phyloP scores from a whole-genome alignment of 1,140 invertebrate genomes.

The Tetraneura akinire region DNA sequence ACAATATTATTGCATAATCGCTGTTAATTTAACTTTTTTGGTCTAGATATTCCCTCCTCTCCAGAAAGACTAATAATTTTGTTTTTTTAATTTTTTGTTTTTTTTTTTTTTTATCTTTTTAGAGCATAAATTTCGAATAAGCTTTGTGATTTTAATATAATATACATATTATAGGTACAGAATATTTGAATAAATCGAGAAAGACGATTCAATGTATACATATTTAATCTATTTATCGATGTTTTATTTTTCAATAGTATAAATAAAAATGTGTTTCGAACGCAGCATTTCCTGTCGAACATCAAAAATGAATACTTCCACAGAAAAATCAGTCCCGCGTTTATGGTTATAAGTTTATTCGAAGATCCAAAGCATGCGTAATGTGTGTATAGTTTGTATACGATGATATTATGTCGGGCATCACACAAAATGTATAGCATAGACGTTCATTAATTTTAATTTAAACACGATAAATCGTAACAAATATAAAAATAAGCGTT shows the following conservation, averaged over 20 bases:
- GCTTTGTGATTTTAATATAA: too few species aligned
- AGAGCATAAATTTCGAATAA: too few species aligned
- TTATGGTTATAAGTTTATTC: too few species aligned
- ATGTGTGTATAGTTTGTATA: not conserved
- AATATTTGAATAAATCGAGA: too few species aligned
- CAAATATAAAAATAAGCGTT: not conserved
- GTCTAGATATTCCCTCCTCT: not conserved
- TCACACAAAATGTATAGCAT: not conserved
- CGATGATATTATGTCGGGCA: not conserved
- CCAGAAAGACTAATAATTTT: not conserved
- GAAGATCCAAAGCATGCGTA: not conserved
- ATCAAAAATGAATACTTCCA: not conserved
- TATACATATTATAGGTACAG: too few species aligned
- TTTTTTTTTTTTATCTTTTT: too few species aligned
- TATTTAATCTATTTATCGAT: not conserved
- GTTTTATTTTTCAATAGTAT: not conserved
- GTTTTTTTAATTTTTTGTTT: too few species aligned
- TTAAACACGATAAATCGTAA: constrained; percentile 11
- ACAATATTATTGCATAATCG: not conserved
- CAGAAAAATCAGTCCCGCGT: not conserved
- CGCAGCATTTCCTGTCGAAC: not conserved
- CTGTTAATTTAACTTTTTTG: constrained; percentile 4
- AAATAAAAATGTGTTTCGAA: not conserved
- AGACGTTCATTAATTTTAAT: constrained; percentile 6
- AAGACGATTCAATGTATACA: not conserved